Conservation (phyloP, 2,888 invertebrate species). For the Phalera bucephala region DNA sequence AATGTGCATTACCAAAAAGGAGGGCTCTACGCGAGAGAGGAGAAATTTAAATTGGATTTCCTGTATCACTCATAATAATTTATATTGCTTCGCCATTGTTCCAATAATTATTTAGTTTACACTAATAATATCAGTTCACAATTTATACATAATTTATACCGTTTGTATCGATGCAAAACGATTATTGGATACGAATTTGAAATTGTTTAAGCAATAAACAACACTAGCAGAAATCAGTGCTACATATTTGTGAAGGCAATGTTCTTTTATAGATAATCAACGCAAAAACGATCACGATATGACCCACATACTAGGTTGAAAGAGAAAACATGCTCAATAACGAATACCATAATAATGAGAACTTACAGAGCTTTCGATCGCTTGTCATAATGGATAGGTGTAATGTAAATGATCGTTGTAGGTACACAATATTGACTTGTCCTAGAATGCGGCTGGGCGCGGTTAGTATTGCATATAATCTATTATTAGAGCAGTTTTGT, state of each 20-base stretch:
- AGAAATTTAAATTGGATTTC: slow-evolving; percentile 7
- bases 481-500: slow-evolving; percentile 56
- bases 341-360: slow-evolving; percentile 54
- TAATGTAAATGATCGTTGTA: slow-evolving; percentile 57
- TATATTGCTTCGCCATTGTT: slow-evolving; percentile 3
- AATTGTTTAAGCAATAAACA: slow-evolving; percentile 26
- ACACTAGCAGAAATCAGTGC: slow-evolving; percentile 33
- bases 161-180: slow-evolving; percentile 1
- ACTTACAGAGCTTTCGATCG: slow-evolving; percentile 58
- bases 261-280: slow-evolving; percentile 52
- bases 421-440: slow-evolving; percentile 55
- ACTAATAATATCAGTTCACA: background rate
- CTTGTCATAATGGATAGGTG: slow-evolving; percentile 57
- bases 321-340: slow-evolving; percentile 59
- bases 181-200: slow-evolving; percentile 13
- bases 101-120: background rate
- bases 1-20: slow-evolving; percentile 4
- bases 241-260: slow-evolving; percentile 31
- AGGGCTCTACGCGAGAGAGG: slow-evolving; percentile 4
- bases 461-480: slow-evolving; percentile 52
- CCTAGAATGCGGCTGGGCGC: slow-evolving; percentile 60
- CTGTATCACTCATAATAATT: slow-evolving; percentile 3
- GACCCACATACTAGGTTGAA: slow-evolving; percentile 58
- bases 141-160: background rate
- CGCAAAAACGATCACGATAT: slow-evolving; percentile 55